These are phyloP conservation scores for Pipra filicauda DNA, from an alignment of 2,113 vertebrate genomes.

Conservation along the genomic window DNA sequence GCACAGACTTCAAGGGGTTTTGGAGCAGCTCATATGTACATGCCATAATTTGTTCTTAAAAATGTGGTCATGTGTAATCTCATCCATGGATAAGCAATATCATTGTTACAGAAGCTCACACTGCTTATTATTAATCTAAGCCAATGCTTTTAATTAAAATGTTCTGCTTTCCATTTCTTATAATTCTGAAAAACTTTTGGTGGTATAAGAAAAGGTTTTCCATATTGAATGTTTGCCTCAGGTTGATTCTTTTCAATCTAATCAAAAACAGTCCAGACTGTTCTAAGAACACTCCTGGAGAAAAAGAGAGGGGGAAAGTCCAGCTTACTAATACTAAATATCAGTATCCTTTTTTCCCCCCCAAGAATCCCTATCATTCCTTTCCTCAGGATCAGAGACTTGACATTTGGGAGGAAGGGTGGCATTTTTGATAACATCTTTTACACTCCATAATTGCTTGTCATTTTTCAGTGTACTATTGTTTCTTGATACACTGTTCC, in stretches of 20 bases:
- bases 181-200: not conserved
- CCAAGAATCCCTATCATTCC: not conserved
- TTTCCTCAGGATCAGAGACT: not conserved
- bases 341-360: not conserved
- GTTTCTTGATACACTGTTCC: not conserved
- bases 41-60: not conserved
- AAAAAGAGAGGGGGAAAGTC: not conserved
- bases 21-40: not conserved
- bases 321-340: not conserved
- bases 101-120: not conserved
- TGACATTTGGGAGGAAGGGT: not conserved
- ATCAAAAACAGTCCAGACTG: constrained; percentile 9
- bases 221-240: not conserved
- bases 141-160: not conserved
- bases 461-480: not conserved
- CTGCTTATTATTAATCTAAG: not conserved
- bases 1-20: not conserved
- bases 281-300: not conserved
- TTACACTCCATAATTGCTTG: not conserved
- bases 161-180: constrained; percentile 17
- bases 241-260: not conserved
- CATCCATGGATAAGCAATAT: not conserved
- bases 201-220: not conserved
- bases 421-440: not conserved
- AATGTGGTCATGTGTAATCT: not conserved